phyloP scores from a whole-genome alignment of 2,113 vertebrate species.

The Grantiella picta region DNA sequence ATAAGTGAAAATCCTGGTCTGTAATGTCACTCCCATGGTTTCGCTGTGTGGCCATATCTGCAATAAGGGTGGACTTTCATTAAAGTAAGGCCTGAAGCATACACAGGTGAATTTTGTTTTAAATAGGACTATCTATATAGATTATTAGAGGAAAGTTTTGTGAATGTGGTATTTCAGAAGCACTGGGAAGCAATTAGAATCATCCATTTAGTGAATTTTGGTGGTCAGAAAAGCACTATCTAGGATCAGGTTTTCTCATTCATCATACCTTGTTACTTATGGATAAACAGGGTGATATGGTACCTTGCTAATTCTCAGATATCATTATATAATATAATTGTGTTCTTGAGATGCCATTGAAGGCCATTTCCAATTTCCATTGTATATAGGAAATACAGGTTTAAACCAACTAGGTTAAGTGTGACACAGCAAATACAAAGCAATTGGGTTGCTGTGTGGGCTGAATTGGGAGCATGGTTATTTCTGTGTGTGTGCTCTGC shows the following conservation, averaged over 20 bases:
- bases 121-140: neutral
- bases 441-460: neutral
- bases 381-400: neutral
- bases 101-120: constrained; percentile 17
- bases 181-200: constrained; percentile 32
- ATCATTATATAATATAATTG: constrained; percentile 8
- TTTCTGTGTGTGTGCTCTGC: neutral
- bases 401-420: neutral
- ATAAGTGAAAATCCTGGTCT: neutral
- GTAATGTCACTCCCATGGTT: neutral
- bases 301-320: neutral
- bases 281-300: neutral
- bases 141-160: constrained; percentile 5
- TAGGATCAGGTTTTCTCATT: constrained; percentile 31
- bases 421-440: neutral
- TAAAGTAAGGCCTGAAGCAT: constrained; percentile 15
- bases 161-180: constrained; percentile 19
- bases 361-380: constrained; percentile 8
- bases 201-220: constrained; percentile 36
- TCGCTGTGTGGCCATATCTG: neutral
- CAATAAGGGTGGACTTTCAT: constrained; percentile 6
- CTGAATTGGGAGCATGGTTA: neutral
- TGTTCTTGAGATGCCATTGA: neutral
- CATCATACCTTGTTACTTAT: neutral
- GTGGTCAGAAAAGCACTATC: constrained; percentile 36